Evolutionary conservation across 2,113 vertebrate species (phyloP), one percentile per base, ranked within the genome.

Genomic region (Xiphophorus maculatus): DNA sequence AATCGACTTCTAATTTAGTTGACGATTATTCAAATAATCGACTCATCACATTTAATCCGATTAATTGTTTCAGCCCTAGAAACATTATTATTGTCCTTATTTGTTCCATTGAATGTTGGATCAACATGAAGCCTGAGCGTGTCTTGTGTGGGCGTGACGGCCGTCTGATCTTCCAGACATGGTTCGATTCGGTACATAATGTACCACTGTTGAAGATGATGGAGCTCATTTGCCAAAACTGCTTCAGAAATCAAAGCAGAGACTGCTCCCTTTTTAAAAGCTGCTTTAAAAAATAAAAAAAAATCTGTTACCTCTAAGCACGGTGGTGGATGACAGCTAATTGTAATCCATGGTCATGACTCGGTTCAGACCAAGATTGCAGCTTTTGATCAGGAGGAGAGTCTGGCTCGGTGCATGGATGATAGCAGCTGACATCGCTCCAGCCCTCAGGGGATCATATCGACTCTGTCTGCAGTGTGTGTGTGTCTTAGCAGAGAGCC

Each of bases 101-200:
- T 58, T 42, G 12, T 14, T 28, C 35, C 30, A 12, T 63, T 42
- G 40, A n/a, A 1, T 67, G 60, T 32, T 5, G 17, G 63, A 87
- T 90, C 84, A 54, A 79, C 83, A 66, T 17, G 77, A 63, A 67
- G 74, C 73, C 62, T 54, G 32, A 66, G 62, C 75, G 27, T 37
- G 58, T 62, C 61, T 70, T 65, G 35, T 64, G 17, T 25, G 70
- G 28, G 28, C 33, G 28, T 72, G 71, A n/a, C 69, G 37, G 70
- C 19, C 32, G 2, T 72, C 73, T 54, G 79, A 77, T 77, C 83
- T 76, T 66, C 27, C 37, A 63, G 66, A 75, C 75, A 69, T 79
- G 33, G 51, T 15, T 72, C 71, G 27, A 76, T 64, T 74, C 70
- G 22, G 5, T 66, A 62, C 40, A 60, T 77, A 67, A 69, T 8